A percentile compares a stretch with the other conserved stretches of the same genome.
These are phyloP conservation scores for Cephus pulcher DNA, from an alignment of 2,888 invertebrate species.

Conservation along the genomic window DNA sequence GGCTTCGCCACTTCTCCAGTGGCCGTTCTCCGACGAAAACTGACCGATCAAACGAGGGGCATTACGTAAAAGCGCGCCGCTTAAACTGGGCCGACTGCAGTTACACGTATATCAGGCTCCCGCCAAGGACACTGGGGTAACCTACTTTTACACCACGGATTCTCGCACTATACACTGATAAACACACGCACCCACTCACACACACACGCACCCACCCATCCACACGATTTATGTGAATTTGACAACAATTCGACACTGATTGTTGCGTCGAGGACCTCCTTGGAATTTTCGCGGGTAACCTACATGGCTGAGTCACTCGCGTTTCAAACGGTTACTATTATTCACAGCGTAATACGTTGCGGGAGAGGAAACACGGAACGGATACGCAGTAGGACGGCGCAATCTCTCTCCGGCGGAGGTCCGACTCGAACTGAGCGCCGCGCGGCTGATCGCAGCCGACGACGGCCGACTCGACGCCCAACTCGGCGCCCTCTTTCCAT, in stretches of 20 bases:
- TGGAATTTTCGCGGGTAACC: background rate
- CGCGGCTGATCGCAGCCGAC: slow-evolving; percentile 53
- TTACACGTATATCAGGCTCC: slow-evolving; percentile 29
- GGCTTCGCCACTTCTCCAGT: background rate
- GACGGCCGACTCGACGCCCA: slow-evolving; percentile 30
- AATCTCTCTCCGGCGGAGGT: slow-evolving; percentile 53
- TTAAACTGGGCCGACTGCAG: slow-evolving; percentile 32
- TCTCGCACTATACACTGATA: slow-evolving; percentile 10
- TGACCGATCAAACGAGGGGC: slow-evolving; percentile 16
- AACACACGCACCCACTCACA: slow-evolving; percentile 15
- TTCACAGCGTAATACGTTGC: slow-evolving; percentile 9
- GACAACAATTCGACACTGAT: background rate
- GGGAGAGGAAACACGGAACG: slow-evolving; percentile 25
- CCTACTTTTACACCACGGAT: slow-evolving; percentile 33
- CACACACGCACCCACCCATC: slow-evolving; percentile 1
- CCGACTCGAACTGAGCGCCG: slow-evolving; percentile 59
- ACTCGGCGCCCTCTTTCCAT: slow-evolving; percentile 19
- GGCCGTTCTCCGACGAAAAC: background rate
- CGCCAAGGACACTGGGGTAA: slow-evolving; percentile 40
- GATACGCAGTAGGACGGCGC: slow-evolving; percentile 34
- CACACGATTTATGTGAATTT: background rate
- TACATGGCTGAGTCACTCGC: background rate
- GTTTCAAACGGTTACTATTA: background rate
- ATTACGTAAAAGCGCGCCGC: slow-evolving; percentile 56
- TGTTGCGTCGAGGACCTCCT: background rate